Percentiles rank a stretch among this genome's conserved stretches.
Evolutionary conservation across 2,113 vertebrate species (phyloP).

Genomic region (Agelaius phoeniceus): DNA sequence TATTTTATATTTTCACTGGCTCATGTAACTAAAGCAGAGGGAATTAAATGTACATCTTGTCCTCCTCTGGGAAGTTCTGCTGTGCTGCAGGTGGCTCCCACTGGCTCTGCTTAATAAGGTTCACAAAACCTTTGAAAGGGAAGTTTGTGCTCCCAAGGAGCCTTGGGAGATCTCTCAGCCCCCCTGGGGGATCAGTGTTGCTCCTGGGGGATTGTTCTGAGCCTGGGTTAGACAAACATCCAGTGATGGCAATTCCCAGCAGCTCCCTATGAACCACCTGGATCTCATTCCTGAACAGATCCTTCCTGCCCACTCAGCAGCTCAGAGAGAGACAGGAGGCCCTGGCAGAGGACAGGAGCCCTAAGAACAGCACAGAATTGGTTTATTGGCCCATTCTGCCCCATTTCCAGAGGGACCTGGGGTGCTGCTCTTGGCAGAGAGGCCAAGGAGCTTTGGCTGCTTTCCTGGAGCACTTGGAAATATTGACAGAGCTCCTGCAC

Average conservation of each 20-base stretch:
- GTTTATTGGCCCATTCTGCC: neutral
- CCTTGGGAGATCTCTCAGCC: neutral
- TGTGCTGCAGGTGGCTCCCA: neutral
- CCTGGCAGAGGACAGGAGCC: neutral
- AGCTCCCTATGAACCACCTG: neutral
- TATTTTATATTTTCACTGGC: neutral
- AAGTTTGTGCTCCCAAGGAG: neutral
- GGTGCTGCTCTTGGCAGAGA: neutral
- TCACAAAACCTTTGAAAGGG: neutral
- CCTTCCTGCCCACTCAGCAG: neutral
- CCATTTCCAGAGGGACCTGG: accelerated
- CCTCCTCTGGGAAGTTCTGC: neutral
- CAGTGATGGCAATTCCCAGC: accelerated
- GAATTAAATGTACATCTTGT: neutral
- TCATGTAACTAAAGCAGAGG: neutral
- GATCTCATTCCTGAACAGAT: neutral
- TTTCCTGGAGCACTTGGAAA: neutral
- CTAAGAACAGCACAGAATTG: neutral
- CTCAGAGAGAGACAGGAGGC: neutral
- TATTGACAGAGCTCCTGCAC: neutral
- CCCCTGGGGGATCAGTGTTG: neutral
- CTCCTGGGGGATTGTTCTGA: neutral
- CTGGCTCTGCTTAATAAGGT: neutral
- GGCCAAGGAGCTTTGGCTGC: neutral
- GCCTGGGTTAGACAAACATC: neutral